phyloP scores from a whole-genome alignment of 2,113 vertebrate species.

The Platichthys stellatus region DNA sequence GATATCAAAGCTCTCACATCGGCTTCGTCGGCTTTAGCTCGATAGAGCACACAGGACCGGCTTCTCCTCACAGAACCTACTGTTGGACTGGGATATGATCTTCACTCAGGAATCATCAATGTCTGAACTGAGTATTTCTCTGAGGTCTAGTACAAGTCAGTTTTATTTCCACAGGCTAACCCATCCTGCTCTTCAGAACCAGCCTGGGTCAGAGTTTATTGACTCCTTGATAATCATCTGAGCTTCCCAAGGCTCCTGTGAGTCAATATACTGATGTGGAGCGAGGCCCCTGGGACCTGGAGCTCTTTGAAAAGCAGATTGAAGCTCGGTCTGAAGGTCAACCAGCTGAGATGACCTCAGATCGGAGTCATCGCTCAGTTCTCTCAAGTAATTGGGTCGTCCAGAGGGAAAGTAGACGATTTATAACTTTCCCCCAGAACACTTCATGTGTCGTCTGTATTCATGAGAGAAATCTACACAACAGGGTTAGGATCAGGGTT shows the following conservation, averaged over 20 bases:
- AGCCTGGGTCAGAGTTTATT: slow-evolving; percentile 8
- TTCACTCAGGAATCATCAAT: no score
- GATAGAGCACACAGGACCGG: neutral
- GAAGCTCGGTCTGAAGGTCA: slow-evolving; percentile 34
- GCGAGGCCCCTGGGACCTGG: neutral
- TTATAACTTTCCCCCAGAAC: neutral
- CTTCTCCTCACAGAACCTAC: no score
- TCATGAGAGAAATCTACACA: neutral
- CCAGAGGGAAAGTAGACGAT: neutral
- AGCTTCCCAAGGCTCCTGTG: slow-evolving; percentile 15
- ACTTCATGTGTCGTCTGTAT: neutral
- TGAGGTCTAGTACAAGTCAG: neutral
- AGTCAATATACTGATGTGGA: slow-evolving; percentile 29
- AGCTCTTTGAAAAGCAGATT: slow-evolving; percentile 23
- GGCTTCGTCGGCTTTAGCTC: neutral
- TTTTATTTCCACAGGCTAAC: neutral
- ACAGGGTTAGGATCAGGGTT: no score
- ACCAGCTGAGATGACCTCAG: slow-evolving; percentile 6
- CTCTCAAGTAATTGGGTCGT: slow-evolving; percentile 31
- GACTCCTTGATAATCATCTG: slow-evolving; percentile 26
- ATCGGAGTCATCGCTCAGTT: neutral
- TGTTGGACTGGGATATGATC: no score
- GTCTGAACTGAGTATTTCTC: neutral
- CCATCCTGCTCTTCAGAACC: slow-evolving; percentile 1
- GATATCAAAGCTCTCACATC: neutral